These are phyloP conservation scores for Chirona hameri DNA, from an alignment of 2,888 invertebrate species.

Conservation along the genomic window DNA sequence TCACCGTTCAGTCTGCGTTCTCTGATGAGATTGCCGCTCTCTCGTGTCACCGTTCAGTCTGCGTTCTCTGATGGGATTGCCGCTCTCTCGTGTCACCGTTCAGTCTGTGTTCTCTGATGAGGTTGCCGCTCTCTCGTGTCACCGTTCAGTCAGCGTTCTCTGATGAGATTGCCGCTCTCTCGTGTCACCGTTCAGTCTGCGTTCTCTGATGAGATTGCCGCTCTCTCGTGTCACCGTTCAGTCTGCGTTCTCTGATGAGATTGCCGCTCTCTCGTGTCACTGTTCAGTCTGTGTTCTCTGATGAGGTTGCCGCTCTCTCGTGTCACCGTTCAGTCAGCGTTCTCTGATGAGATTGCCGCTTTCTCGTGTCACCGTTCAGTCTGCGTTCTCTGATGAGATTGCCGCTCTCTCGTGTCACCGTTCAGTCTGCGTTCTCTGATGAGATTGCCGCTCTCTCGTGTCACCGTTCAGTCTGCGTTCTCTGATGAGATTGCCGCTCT, in stretches of 20 bases:
- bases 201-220: slow-evolving; percentile 35
- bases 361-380: not conserved
- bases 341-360: slow-evolving; percentile 35
- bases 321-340: slow-evolving; percentile 24
- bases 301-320: too few species aligned
- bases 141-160: slow-evolving; percentile 37
- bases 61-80: slow-evolving; percentile 35
- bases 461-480: slow-evolving; percentile 30
- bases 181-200: slow-evolving; percentile 4
- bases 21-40: slow-evolving; percentile 34
- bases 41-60: not conserved
- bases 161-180: too few species aligned
- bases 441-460: too few species aligned
- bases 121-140: too few species aligned
- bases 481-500: slow-evolving; percentile 34
- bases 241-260: slow-evolving; percentile 36
- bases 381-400: slow-evolving; percentile 36
- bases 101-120: slow-evolving; percentile 37
- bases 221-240: not conserved
- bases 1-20: slow-evolving; percentile 30
- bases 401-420: too few species aligned
- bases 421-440: slow-evolving; percentile 37
- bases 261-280: too few species aligned
- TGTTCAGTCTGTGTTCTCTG: slow-evolving; percentile 37
- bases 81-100: not conserved